Evolutionary conservation across 2,888 invertebrate species (phyloP).

Genomic region (Nymphalis polychloros): DNA sequence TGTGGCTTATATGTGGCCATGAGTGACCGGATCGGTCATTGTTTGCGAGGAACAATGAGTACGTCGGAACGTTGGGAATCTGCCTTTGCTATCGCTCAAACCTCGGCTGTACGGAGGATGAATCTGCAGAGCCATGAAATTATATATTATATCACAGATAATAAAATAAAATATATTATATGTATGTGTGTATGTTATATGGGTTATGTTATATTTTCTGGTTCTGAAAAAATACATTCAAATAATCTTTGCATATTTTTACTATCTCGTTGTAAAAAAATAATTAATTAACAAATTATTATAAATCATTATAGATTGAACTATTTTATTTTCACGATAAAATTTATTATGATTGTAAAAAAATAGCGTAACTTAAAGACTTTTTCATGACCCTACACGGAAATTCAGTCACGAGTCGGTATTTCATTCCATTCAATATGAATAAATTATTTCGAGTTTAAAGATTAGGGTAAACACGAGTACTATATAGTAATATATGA

Average conservation of each 20-base stretch:
- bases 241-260: too few species aligned
- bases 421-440: slow-evolving; percentile 28
- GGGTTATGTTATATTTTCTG: too few species aligned
- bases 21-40: slow-evolving; percentile 51
- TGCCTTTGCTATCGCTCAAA: slow-evolving; percentile 58
- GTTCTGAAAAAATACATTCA: too few species aligned
- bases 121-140: slow-evolving; percentile 16
- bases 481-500: slow-evolving; percentile 10
- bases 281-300: too few species aligned
- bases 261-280: too few species aligned
- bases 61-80: slow-evolving; percentile 55
- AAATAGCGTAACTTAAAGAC: background rate
- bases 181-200: too few species aligned
- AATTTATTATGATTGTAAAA: background rate
- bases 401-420: slow-evolving; percentile 30
- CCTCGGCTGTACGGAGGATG: slow-evolving; percentile 33
- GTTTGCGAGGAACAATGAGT: slow-evolving; percentile 62
- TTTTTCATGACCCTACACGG: slow-evolving; percentile 10
- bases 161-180: background rate
- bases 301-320: too few species aligned
- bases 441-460: slow-evolving; percentile 30
- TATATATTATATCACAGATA: background rate
- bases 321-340: background rate
- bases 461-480: slow-evolving; percentile 25
- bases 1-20: slow-evolving; percentile 30